Evolutionary conservation across 2,888 invertebrate genomes (phyloP), one percentile per base, ranked within the genome.

Genomic region (Trichogramma evanescens): DNA sequence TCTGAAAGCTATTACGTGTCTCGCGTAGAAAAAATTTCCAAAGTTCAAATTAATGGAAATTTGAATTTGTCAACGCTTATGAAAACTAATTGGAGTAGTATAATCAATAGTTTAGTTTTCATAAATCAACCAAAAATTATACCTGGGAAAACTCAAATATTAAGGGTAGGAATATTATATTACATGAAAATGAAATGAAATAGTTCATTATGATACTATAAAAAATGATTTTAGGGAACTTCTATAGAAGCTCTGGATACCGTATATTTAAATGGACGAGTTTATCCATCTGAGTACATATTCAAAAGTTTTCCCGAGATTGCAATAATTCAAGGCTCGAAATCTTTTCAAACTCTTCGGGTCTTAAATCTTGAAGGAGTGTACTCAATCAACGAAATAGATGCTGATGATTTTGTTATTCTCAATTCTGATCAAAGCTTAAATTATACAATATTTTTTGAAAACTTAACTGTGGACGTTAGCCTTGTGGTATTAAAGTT

Each of bases 251-350:
- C 26, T 26, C 3, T 26, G 2, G 26, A 26, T 26, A 69, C 80
- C 26, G 67, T 73, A 13, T 68, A 66, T 44, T 70, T 86, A 6
- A 85, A 85, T 67, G 69, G 70, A 39, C 66, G 84, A 1, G 67
- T 69, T 54, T 86, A 82, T 70, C 85, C 84, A 0, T 72, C 77
- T 7, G 82, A 82, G 43, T 86, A 78, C 64, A 69, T 85, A 4
- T 71, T 79, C 62, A 70, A 71, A 3, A 74, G 77, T 65, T 73
- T 73, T 8, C 68, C 69, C 6, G 52, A 66, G 8, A 66, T 69
- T 4, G 72, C 76, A 26, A 68, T 73, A 4, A 75, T 85, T n/a
- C 71, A 66, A 50, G 82, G 80, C 0, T 67, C 70, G 40, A 86
- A 85, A 70, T 70, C 66, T 43, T 85, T 86, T 59, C 72, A 75